Percentiles rank a stretch among this genome's conserved stretches.
Conservation (phyloP, 2,888 invertebrate species). For the Pristionchus maxplancki region DNA sequence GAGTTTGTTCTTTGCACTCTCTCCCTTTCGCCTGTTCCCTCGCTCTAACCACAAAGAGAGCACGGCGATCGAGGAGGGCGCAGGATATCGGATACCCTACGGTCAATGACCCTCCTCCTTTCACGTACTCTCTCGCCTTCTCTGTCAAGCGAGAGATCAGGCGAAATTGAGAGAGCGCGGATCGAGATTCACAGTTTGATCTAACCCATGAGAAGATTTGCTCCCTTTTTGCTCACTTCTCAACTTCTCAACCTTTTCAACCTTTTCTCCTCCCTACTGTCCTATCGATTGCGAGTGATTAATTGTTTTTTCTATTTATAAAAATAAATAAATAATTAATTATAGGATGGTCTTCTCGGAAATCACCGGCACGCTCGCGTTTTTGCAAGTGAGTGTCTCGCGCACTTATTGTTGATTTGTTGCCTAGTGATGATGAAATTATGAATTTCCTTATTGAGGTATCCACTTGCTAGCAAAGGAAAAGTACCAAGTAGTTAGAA, state of each 20-base stretch:
- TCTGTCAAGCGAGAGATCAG: not conserved
- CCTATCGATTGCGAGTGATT: not conserved
- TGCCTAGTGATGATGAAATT: not conserved
- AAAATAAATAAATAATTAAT: not conserved
- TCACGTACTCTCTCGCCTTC: not conserved
- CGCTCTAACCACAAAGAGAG: too few species aligned
- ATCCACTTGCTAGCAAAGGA: too few species aligned
- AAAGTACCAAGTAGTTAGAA: too few species aligned
- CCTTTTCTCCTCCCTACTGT: not conserved
- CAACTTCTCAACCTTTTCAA: not conserved
- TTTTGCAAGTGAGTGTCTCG: slow-evolving; percentile 65
- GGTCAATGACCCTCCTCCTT: not conserved
- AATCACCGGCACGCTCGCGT: slow-evolving; percentile 76
- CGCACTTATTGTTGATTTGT: too few species aligned
- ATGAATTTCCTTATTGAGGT: not conserved
- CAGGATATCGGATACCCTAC: not conserved
- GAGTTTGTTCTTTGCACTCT: too few species aligned
- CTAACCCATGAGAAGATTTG: not conserved
- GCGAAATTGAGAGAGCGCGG: not conserved
- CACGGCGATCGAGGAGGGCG: too few species aligned
- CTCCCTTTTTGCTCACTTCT: not conserved
- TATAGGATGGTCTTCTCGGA: slow-evolving; percentile 76
- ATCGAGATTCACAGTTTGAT: not conserved
- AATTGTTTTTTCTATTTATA: not conserved
- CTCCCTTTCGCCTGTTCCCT: not conserved